Base-by-base conservation (phyloP, 2,113 vertebrate genomes). In the Phaethornis superciliosus region DNA sequence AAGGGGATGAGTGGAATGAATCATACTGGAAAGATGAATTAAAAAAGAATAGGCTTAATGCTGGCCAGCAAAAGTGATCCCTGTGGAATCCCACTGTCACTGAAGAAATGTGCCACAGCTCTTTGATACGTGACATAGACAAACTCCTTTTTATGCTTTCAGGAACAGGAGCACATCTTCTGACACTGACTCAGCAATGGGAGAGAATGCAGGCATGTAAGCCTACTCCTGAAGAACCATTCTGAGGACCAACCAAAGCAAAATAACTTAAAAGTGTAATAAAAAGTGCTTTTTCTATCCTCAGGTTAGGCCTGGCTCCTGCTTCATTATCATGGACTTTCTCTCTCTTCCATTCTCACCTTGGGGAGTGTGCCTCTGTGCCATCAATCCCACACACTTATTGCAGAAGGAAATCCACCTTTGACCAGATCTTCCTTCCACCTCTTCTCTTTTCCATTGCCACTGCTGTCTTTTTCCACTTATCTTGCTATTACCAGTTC, bases 351-450 rank as follows among this genome's bases (percentile, higher is more conserved):
- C 44, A 40, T 58, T n/a, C 24, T 75, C 67, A 5, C 18, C 5
- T 42, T 0, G 1, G 15, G 44, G 23, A 46, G 12, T 0, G 0
- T 56, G 12, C 11, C 20, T 23, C 37, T 51, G 55, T 7, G 0
- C 59, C 26, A 2, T 24, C 65, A 7, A 0, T 32, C 46, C 46
- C 40, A 7, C 58, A 9, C 30, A 15, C 56, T 20, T 23, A 3
- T 77, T 74, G 54, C 7, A 5, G 51, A 55, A 77, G 62, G 46
- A 76, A 69, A 26, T 2, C 44, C 4, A 0, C 12, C 64, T 60
- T 42, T 26, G 71, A 5, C n/a, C 42, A 26, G 3, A 24, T 6
- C 47, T 80, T 56, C 46, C 19, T 64, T 23, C 21, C n/a, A 23
- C 26, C 44, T 78, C 37, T 22, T 52, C 28, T 54, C 33, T 6